A percentile compares a stretch with the other conserved stretches of the same genome.
phyloP scores from a whole-genome alignment of 2,888 invertebrate species.

The Craniophora ligustri region DNA sequence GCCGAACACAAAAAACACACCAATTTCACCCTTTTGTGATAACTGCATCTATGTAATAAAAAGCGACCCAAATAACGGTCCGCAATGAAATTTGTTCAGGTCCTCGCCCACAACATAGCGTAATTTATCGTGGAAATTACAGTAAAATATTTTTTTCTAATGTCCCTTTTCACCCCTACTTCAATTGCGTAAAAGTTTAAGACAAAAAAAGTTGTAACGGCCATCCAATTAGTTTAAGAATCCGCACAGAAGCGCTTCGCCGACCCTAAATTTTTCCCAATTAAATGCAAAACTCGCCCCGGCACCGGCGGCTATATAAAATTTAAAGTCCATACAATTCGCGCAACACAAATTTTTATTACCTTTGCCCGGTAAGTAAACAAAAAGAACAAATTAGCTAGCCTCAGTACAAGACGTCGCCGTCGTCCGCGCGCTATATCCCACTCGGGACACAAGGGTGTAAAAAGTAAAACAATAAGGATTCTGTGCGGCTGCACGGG shows the following conservation, averaged over 20 bases:
- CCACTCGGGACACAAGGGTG: conserved; percentile 87
- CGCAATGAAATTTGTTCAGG: conserved; percentile 37
- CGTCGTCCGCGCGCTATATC: conserved; percentile 76
- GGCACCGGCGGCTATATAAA: conserved; percentile 84
- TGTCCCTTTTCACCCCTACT: conserved; percentile 64
- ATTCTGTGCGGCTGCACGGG: conserved; percentile 85
- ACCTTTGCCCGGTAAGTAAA: conserved; percentile 85
- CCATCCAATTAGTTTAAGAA: conserved; percentile 87
- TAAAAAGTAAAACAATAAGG: conserved; percentile 89
- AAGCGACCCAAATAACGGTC: conserved; percentile 63
- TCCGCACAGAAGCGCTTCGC: conserved; percentile 85
- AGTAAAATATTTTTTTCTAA: conserved; percentile 47
- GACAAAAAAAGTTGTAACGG: conserved; percentile 85
- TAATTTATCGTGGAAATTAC: conserved; percentile 36
- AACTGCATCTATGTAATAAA: conserved; percentile 73
- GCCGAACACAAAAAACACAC: conserved; percentile 73
- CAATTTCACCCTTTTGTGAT: conserved; percentile 78
- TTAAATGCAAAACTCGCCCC: conserved; percentile 86
- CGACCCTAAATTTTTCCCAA: conserved; percentile 87
- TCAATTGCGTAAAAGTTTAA: conserved; percentile 78
- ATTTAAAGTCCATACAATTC: conserved; percentile 88
- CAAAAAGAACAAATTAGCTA: conserved; percentile 87
- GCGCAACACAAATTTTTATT: conserved; percentile 89
- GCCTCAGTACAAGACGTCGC: conserved; percentile 78
- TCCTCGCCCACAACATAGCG: conserved; percentile 32